Evolutionary conservation across 2,113 vertebrate genomes (phyloP).

Genomic region (Balaeniceps rex): DNA sequence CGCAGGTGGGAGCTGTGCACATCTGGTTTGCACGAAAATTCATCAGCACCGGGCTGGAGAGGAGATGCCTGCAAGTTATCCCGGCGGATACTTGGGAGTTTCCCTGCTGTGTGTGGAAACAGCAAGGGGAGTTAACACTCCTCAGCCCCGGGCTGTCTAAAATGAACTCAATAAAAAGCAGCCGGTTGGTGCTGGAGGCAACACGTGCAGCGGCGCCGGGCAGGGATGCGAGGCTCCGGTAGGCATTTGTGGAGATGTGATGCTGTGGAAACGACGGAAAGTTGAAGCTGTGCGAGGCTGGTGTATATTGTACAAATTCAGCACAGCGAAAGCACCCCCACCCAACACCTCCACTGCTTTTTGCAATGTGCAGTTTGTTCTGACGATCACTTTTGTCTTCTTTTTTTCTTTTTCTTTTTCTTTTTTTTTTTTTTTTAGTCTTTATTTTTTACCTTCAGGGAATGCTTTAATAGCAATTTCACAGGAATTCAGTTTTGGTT

Average conservation of each 20-base stretch:
- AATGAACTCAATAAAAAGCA: neutral
- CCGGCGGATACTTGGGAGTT: fast-evolving
- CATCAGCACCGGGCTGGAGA: neutral
- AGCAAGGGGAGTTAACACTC: neutral
- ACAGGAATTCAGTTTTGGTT: neutral
- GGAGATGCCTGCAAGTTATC: neutral
- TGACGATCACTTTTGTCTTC: neutral
- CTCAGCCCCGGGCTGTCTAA: neutral
- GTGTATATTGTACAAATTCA: neutral
- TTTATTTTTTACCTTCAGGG: neutral
- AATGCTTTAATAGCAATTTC: conserved; percentile 5
- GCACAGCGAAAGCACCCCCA: neutral
- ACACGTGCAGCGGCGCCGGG: neutral
- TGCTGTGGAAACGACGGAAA: neutral
- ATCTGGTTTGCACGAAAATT: neutral
- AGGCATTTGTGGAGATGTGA: fast-evolving
- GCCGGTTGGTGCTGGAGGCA: neutral
- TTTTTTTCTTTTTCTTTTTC: neutral
- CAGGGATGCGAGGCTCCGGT: neutral
- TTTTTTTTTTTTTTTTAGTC: neutral
- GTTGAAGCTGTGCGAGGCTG: neutral
- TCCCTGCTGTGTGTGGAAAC: neutral
- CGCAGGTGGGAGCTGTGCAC: neutral
- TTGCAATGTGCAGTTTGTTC: neutral
- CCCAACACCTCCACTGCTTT: neutral